phyloP scores from a whole-genome alignment of 2,888 invertebrate genomes.

The Oegoconia quadripuncta region DNA sequence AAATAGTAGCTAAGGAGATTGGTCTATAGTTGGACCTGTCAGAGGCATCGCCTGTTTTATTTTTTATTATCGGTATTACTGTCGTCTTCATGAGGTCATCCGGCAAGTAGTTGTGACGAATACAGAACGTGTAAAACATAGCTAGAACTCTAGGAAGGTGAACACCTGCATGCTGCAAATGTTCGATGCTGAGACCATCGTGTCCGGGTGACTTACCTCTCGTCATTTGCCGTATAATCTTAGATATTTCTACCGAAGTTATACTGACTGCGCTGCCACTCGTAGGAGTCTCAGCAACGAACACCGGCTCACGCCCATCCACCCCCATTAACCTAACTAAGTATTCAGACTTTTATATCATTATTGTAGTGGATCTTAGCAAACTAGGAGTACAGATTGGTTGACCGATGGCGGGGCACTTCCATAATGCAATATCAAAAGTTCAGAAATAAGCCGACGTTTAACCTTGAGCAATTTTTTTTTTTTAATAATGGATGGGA shows the following conservation, averaged over 20 bases:
- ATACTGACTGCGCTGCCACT: not conserved
- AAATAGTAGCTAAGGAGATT: constrained; percentile 8
- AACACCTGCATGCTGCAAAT: constrained; percentile 10
- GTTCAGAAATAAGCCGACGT: too few relatives aligned
- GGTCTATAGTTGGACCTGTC: constrained; percentile 6
- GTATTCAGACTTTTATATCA: too few relatives aligned
- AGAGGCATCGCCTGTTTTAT: constrained; percentile 9
- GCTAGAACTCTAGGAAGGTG: constrained; percentile 11
- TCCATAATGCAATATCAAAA: too few relatives aligned
- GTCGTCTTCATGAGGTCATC: too few relatives aligned
- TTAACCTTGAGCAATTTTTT: too few relatives aligned
- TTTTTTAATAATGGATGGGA: too few relatives aligned
- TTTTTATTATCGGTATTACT: constrained; percentile 14
- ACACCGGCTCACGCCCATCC: too few relatives aligned
- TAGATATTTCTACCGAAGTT: not conserved
- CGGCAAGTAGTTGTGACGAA: constrained; percentile 11
- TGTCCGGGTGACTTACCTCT: constrained; percentile 15
- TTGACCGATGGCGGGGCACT: too few relatives aligned
- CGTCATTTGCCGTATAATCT: not conserved
- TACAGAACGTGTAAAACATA: constrained; percentile 11
- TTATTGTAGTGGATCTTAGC: too few relatives aligned
- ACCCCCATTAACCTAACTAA: not conserved
- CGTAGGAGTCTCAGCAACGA: not conserved
- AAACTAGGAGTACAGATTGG: too few relatives aligned
- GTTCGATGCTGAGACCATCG: too few relatives aligned